Base-by-base conservation (phyloP, 2,888 invertebrate genomes). In the Gandaritis pyraliata region DNA sequence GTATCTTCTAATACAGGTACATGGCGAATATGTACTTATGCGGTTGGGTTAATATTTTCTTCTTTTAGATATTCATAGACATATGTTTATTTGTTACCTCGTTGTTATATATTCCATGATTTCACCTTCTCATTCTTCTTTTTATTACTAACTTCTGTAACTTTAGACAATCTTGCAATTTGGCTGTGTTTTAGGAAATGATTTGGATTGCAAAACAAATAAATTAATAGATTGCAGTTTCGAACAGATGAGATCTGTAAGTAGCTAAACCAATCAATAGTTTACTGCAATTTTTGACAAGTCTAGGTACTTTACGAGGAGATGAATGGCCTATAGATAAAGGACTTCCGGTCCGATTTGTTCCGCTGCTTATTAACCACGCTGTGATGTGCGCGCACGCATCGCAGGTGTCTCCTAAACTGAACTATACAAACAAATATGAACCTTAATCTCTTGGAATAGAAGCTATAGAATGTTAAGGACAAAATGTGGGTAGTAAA, bases 271-370 rank as follows among this genome's bases (percentile, higher is more conserved):
- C 49, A 59, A 23, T 15, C 49, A 59, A 58, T 66, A 23, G 23
- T 70, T 68, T n/a, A n/a, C 64, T 71, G 75, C 72, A 66, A 39
- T 38, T 7, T 48, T 55, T 36, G 23, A 36, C 23, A 43, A 41
- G 45, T 46, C 68, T 16, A 23, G 5, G 3, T 11, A 16, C 43
- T 68, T 63, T 13, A 13, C 47, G 64, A 61, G 29, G 81, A 88
- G 88, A 89, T 89, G 88, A 89, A 88, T 76, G 87, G 74, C 85
- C 87, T 64, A 52, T 69, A 74, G 66, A 88, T 86, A 90, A 90
- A 88, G 87, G 79, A 84, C 85, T 83, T 90, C 90, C 90, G 88
- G 75, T 68, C 72, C 71, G 63, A 81, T 87, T 83, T 84, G 86
- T 87, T 88, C 85, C 88, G 83, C 83, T 73, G 76, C 71, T 76